Percentiles rank a stretch among this genome's conserved stretches.
phyloP scores from a whole-genome alignment of 2,888 invertebrate genomes.

The Folsomia candida region DNA sequence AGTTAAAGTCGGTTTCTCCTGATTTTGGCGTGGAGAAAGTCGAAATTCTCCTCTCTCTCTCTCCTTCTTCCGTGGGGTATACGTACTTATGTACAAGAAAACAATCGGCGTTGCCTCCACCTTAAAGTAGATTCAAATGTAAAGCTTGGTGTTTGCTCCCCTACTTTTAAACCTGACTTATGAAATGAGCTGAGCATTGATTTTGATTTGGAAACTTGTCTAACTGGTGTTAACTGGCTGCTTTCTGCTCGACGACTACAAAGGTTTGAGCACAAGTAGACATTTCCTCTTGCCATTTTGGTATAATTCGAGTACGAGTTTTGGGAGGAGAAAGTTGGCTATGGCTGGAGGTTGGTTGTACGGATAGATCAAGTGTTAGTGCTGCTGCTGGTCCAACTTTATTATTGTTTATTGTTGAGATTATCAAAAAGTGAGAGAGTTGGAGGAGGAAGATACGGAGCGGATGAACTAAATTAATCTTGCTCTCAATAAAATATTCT shows the following conservation, averaged over 20 bases:
- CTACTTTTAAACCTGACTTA: not conserved
- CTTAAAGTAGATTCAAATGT: no score
- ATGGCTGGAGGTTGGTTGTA: not conserved
- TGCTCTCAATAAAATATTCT: not conserved
- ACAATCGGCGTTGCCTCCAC: no score
- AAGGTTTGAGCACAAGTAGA: not conserved
- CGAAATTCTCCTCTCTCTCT: no score
- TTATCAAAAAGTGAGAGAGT: constrained; percentile 5
- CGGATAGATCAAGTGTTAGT: constrained; percentile 5
- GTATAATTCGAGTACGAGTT: not conserved
- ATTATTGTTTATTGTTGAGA: constrained; percentile 9
- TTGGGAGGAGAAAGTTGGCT: no score
- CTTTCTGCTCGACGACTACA: not conserved
- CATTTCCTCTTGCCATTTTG: not conserved
- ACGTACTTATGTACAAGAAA: no score
- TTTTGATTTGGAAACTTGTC: constrained; percentile 1
- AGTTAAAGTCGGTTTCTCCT: not conserved
- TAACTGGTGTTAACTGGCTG: not conserved
- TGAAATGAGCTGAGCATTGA: constrained; percentile 1
- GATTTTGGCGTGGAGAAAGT: not conserved
- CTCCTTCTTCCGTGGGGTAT: no score
- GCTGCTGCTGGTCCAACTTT: not conserved
- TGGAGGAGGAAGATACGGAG: not conserved
- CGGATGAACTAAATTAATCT: constrained; percentile 5
- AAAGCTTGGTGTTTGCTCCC: no score